Conservation (phyloP, 2,113 vertebrate genomes). For the Daboia siamensis region DNA sequence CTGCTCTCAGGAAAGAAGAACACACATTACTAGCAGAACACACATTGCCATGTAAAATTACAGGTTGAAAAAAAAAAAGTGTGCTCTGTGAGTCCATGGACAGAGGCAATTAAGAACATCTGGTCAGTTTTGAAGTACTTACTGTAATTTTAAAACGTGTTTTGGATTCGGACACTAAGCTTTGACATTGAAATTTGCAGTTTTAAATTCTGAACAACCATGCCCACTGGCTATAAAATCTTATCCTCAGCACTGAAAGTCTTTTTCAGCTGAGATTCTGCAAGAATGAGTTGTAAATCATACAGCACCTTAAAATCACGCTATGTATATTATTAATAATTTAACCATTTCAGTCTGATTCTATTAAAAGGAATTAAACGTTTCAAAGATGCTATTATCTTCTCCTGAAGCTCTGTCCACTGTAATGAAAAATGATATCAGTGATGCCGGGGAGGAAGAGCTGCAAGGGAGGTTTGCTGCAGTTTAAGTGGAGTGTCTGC, state of each 20-base stretch:
- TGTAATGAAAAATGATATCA: not conserved
- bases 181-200: not conserved
- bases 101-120: not conserved
- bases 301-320: not conserved
- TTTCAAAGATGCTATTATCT: constrained; percentile 39
- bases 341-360: not conserved
- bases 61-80: not conserved
- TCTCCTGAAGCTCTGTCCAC: constrained; percentile 28
- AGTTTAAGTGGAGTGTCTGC: not conserved
- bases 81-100: not conserved
- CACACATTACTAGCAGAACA: not conserved
- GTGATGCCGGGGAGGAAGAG: not conserved
- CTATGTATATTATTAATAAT: not conserved
- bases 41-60: not conserved
- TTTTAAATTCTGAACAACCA: not conserved
- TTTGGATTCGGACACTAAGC: not conserved
- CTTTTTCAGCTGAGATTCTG: not conserved
- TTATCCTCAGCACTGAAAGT: not conserved
- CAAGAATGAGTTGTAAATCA: not conserved
- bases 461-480: not conserved
- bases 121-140: not conserved
- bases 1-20: not conserved
- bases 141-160: not conserved
- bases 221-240: not conserved
- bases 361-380: constrained; percentile 39